These are phyloP conservation scores for Burhinus bistriatus DNA, from an alignment of 2,113 vertebrate species.

Conservation along the genomic window DNA sequence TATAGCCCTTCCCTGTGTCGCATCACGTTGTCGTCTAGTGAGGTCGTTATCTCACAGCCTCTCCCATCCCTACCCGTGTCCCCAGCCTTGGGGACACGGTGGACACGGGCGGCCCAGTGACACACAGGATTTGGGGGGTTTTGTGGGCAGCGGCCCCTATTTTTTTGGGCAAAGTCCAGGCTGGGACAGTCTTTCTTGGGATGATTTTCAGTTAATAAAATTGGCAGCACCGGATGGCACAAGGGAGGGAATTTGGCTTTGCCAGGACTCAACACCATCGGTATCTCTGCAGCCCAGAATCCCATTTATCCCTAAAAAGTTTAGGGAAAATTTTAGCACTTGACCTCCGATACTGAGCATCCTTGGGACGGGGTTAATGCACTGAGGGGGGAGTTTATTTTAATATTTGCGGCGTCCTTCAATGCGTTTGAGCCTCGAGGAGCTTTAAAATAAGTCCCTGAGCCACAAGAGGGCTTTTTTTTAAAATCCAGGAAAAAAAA, in stretches of 20 bases:
- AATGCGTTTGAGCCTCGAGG: fast-evolving
- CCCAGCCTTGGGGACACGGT: neutral
- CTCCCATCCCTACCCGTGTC: fast-evolving
- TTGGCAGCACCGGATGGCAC: fast-evolving
- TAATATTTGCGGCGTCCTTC: neutral
- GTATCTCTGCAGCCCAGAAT: fast-evolving
- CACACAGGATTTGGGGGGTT: neutral
- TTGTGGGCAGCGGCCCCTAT: fast-evolving
- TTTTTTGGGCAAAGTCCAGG: too few relatives aligned
- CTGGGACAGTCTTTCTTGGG: fast-evolving
- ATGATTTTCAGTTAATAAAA: fast-evolving
- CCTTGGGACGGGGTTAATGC: neutral
- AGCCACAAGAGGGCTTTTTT: neutral
- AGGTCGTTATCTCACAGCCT: fast-evolving
- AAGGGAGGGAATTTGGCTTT: neutral
- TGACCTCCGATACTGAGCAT: fast-evolving
- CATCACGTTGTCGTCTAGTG: fast-evolving
- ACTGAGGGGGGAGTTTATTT: fast-evolving
- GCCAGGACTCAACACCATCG: fast-evolving
- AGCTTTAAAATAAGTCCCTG: neutral
- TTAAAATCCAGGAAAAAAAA: neutral
- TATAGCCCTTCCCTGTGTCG: fast-evolving
- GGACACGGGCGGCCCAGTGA: fast-evolving
- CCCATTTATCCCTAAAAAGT: neutral
- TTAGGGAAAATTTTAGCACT: fast-evolving